Evolutionary conservation across 2,888 invertebrate genomes (phyloP).

Genomic region (Noctua fimbriata): DNA sequence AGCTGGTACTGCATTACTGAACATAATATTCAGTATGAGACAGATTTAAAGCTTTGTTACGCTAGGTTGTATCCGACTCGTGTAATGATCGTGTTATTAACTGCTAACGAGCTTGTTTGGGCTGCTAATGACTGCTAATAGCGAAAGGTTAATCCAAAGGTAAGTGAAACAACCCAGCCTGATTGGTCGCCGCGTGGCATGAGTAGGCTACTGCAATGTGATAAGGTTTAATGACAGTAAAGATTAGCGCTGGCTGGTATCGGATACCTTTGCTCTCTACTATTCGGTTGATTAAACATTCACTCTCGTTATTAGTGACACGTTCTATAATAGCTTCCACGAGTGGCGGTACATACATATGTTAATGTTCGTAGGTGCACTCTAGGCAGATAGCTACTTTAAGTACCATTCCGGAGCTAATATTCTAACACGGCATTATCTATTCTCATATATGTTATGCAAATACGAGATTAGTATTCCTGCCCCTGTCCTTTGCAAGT

Average conservation of each 20-base stretch:
- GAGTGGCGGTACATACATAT: neutral
- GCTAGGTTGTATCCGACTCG: neutral
- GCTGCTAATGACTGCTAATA: slow-evolving; percentile 27
- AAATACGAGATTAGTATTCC: neutral
- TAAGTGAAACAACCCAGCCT: neutral
- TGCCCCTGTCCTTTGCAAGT: no score
- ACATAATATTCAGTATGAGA: neutral
- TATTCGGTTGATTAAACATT: slow-evolving; percentile 11
- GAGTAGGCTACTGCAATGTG: slow-evolving; percentile 6
- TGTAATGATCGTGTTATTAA: slow-evolving; percentile 21
- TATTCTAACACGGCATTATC: neutral
- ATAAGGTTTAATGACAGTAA: slow-evolving; percentile 43
- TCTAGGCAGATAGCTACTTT: no score
- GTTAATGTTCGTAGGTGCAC: neutral
- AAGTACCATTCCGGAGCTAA: no score
- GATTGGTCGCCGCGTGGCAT: slow-evolving; percentile 2
- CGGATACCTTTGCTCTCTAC: slow-evolving; percentile 37
- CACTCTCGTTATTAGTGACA: slow-evolving; percentile 10
- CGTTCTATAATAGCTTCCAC: neutral
- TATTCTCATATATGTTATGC: neutral
- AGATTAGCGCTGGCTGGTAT: slow-evolving; percentile 24
- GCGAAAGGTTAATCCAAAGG: slow-evolving; percentile 12
- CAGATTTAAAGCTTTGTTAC: slow-evolving; percentile 15
- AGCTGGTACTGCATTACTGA: neutral
- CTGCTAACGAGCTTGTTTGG: slow-evolving; percentile 31